A percentile compares a stretch with the other conserved stretches of the same genome.
Evolutionary conservation across 2,888 invertebrate species (phyloP).

Genomic region (Eumacrocentrus americanus): DNA sequence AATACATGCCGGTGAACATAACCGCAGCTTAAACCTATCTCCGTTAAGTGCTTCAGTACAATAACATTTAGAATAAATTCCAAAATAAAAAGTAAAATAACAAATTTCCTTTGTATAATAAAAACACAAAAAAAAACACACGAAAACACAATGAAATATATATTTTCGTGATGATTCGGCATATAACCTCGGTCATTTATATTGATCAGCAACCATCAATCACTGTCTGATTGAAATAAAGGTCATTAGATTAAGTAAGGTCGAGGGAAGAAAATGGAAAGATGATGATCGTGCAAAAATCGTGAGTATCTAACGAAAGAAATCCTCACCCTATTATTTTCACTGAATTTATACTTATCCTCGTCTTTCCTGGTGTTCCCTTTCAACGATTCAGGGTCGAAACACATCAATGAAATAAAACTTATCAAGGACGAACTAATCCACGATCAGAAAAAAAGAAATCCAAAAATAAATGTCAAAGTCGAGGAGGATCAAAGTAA

Average conservation of each 20-base stretch:
- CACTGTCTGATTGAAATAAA: background rate
- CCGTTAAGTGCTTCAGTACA: background rate
- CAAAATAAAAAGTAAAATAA: background rate
- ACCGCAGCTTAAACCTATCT: background rate
- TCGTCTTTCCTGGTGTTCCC: background rate
- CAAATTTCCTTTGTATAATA: too few species aligned
- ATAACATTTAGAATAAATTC: background rate
- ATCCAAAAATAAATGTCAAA: too few species aligned
- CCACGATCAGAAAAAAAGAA: background rate
- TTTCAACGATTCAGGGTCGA: background rate
- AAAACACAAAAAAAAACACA: too few species aligned
- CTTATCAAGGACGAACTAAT: background rate
- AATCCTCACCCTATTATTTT: too few species aligned
- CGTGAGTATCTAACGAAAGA: background rate
- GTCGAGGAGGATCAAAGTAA: too few species aligned
- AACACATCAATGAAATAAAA: background rate
- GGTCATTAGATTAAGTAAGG: background rate
- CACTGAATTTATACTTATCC: too few species aligned
- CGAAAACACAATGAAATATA: too few species aligned
- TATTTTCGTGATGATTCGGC: too few species aligned
- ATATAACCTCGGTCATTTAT: too few species aligned
- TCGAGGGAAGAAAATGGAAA: background rate
- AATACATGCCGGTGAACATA: background rate
- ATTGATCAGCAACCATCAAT: background rate
- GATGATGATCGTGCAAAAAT: background rate